These are phyloP conservation scores for Callyntrura sp. DNA, from an alignment of 2,888 invertebrate species.

Conservation along the genomic window DNA sequence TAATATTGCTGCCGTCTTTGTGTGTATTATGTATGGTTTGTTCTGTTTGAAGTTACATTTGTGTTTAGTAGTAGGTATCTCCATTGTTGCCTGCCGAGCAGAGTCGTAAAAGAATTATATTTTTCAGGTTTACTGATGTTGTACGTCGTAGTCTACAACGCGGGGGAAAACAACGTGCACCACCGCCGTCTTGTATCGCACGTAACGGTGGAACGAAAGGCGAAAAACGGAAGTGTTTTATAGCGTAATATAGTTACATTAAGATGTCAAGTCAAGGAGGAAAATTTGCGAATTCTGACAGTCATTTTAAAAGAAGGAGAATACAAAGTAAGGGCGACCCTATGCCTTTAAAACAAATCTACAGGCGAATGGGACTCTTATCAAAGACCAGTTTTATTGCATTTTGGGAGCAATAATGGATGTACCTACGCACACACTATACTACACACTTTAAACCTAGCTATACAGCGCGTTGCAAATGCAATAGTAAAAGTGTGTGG, in stretches of 20 bases:
- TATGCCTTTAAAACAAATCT: conserved; percentile 13
- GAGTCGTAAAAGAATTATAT: not conserved
- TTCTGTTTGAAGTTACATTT: not conserved
- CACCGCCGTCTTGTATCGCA: not conserved
- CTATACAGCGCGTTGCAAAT: not conserved
- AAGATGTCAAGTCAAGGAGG: conserved; percentile 60
- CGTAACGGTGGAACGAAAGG: conserved; percentile 52
- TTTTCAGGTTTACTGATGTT: not conserved
- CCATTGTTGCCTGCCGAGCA: conserved; percentile 29
- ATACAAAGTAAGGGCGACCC: not conserved
- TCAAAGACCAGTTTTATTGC: conserved; percentile 28
- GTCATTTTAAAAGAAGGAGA: conserved; percentile 45
- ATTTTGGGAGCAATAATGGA: not conserved
- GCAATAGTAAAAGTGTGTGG: not conserved
- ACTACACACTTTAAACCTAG: not conserved
- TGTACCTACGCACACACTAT: not conserved
- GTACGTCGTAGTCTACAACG: not conserved
- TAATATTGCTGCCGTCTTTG: not conserved
- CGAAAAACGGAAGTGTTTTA: conserved; percentile 66
- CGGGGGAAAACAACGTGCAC: conserved; percentile 22
- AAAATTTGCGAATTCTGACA: conserved; percentile 55
- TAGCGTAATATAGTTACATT: conserved; percentile 56
- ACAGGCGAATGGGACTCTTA: conserved; percentile 1
- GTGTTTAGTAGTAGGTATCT: not conserved
- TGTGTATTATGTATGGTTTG: not conserved